phyloP scores from a whole-genome alignment of 2,888 invertebrate species.

The Rhaphigaster nebulosa region DNA sequence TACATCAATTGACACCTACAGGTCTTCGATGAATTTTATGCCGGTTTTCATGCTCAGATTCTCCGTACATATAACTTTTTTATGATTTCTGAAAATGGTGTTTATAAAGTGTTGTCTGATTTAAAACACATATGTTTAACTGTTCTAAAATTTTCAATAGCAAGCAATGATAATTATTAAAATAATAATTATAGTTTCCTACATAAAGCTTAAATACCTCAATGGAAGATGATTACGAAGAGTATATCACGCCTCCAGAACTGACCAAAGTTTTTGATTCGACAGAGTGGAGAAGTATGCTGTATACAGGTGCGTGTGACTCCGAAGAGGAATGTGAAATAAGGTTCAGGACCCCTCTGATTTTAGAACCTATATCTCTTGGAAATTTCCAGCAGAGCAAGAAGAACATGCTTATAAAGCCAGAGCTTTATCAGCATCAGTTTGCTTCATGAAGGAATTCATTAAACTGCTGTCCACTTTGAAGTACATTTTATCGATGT shows the following conservation, averaged over 20 bases:
- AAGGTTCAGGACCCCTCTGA: background rate
- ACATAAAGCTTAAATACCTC: background rate
- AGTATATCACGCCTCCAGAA: background rate
- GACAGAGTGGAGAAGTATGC: background rate
- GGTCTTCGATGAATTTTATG: too few relatives aligned
- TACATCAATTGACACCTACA: too few relatives aligned
- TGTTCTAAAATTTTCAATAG: background rate
- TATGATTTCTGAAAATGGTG: background rate
- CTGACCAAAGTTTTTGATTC: background rate
- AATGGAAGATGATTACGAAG: background rate
- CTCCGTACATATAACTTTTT: too few relatives aligned
- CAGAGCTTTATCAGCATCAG: too few relatives aligned
- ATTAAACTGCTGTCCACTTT: background rate
- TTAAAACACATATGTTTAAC: background rate
- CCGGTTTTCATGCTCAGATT: too few relatives aligned
- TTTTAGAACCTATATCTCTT: background rate
- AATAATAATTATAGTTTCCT: background rate
- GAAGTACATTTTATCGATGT: background rate
- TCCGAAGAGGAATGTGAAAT: background rate
- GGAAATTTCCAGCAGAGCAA: background rate
- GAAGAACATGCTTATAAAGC: background rate
- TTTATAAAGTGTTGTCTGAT: background rate
- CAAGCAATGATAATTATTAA: background rate
- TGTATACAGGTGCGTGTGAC: background rate
- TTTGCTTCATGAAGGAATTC: background rate